These are phyloP conservation scores for Neogale vison DNA, from an alignment of 2,113 vertebrate species.

Conservation along the genomic window DNA sequence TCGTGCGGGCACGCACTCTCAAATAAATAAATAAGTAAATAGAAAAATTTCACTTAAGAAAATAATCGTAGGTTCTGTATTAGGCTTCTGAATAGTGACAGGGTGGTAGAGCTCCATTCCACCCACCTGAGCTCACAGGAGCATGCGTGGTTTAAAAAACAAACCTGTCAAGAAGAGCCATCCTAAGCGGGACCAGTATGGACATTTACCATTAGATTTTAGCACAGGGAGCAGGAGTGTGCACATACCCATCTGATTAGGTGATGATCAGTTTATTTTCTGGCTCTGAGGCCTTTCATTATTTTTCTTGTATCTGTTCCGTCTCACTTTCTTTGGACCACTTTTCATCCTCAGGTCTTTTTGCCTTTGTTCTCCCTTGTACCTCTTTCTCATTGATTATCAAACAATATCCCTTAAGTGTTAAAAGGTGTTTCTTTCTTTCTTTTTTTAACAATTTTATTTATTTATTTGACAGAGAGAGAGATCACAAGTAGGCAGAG, in stretches of 20 bases:
- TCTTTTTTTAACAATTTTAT: no score
- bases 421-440: conserved; percentile 17
- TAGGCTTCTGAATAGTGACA: not conserved
- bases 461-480: no score
- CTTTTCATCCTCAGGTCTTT: not conserved
- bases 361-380: not conserved
- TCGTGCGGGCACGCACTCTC: accelerated
- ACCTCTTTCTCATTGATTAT: not conserved
- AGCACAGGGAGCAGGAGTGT: not conserved
- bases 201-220: not conserved
- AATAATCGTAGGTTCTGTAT: not conserved
- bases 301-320: not conserved
- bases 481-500: no score
- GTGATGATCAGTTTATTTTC: not conserved
- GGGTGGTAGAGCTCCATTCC: not conserved
- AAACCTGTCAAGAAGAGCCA: not conserved
- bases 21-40: no score
- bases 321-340: not conserved
- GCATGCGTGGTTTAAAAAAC: not conserved
- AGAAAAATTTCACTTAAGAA: no score
- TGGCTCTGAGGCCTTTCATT: not conserved
- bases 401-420: not conserved
- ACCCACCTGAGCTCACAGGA: not conserved
- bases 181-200: not conserved
- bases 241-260: not conserved